These are phyloP conservation scores for Falco punctatus DNA, from an alignment of 2,113 vertebrate genomes.

Conservation along the genomic window DNA sequence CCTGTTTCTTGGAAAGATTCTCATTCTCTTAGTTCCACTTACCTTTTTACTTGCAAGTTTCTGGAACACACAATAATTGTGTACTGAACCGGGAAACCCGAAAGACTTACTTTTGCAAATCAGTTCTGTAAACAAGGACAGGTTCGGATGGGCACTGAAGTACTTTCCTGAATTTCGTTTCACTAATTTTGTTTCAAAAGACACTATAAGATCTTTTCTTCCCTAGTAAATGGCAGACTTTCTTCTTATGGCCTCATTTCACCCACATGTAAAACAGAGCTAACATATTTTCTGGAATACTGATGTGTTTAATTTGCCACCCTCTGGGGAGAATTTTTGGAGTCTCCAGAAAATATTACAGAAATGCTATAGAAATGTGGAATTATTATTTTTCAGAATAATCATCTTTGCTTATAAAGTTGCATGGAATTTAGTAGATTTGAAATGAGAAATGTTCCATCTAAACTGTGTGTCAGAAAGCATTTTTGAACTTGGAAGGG, in stretches of 20 bases:
- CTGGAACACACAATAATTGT: background rate
- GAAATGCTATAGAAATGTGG: background rate
- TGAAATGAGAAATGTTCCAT: background rate
- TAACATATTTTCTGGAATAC: background rate
- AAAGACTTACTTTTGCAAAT: background rate
- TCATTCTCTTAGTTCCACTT: background rate
- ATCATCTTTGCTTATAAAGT: background rate
- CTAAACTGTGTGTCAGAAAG: background rate
- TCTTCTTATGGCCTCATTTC: conserved; percentile 13
- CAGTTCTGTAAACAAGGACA: background rate
- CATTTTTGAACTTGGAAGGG: background rate
- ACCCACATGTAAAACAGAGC: background rate
- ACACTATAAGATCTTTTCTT: background rate
- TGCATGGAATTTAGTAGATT: background rate
- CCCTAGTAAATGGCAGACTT: background rate
- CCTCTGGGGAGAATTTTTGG: background rate
- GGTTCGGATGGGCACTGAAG: background rate
- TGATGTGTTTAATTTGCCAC: background rate
- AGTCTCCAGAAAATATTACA: background rate
- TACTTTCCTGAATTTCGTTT: background rate
- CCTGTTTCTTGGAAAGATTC: background rate
- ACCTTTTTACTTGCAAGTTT: background rate
- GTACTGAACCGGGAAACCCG: background rate
- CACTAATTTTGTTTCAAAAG: background rate
- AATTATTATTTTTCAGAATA: conserved; percentile 15